phyloP scores from a whole-genome alignment of 2,888 invertebrate genomes.

The Petrolisthes cinctipes region DNA sequence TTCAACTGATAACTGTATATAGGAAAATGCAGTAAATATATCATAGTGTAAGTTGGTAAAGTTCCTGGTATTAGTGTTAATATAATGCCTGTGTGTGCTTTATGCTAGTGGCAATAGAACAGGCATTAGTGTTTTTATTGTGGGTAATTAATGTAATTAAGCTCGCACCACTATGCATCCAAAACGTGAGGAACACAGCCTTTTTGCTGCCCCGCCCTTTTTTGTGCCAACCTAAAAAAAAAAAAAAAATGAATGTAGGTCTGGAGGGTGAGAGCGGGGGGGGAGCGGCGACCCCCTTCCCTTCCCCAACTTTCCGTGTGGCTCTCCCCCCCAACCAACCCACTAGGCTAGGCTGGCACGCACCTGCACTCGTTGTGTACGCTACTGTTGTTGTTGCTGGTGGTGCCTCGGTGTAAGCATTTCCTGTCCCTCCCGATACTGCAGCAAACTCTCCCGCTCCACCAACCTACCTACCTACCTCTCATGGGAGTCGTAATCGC shows the following conservation, averaged over 20 bases:
- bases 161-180: not conserved
- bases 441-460: not conserved
- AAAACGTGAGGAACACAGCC: not conserved
- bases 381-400: not conserved
- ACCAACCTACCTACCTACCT: not conserved
- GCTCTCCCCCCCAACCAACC: not conserved
- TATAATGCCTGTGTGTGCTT: too few species aligned
- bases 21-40: too few species aligned
- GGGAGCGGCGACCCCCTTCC: not conserved
- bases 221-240: not conserved
- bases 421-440: not conserved
- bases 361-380: not conserved
- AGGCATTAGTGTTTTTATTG: too few species aligned
- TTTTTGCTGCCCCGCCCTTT: not conserved
- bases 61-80: too few species aligned
- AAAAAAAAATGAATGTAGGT: not conserved
- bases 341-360: not conserved
- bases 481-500: not conserved
- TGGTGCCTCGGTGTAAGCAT: not conserved
- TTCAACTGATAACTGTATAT: too few species aligned
- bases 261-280: too few species aligned
- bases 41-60: too few species aligned
- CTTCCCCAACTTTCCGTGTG: not conserved
- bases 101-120: too few species aligned
- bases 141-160: too few species aligned